These are phyloP conservation scores for Pararge aegeria DNA, from an alignment of 1,140 invertebrate genomes.

Conservation along the genomic window DNA sequence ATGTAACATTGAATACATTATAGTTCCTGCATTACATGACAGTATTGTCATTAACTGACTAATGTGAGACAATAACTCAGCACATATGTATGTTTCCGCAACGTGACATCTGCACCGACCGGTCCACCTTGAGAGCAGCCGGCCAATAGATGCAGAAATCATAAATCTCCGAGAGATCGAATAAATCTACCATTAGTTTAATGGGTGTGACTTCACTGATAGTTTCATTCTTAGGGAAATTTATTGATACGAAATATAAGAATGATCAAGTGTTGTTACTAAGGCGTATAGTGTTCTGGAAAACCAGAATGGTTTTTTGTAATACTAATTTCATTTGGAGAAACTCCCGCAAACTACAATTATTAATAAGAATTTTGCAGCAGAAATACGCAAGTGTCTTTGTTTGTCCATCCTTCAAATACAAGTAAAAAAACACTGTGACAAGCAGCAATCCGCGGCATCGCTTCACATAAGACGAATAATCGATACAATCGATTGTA, in stretches of 20 bases:
- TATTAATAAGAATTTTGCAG: too few species aligned
- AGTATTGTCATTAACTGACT: slow-evolving; percentile 2
- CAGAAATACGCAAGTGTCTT: too few species aligned
- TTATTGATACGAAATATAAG: background rate
- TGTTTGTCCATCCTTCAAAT: too few species aligned
- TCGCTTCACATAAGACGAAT: slow-evolving; percentile 68
- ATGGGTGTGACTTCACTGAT: background rate
- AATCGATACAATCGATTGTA: slow-evolving; percentile 78
- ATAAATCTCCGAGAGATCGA: background rate
- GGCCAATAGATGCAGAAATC: background rate
- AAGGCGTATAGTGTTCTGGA: too few species aligned
- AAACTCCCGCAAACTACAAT: too few species aligned
- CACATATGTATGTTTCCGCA: slow-evolving; percentile 1
- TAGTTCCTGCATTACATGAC: background rate
- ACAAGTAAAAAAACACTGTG: too few species aligned
- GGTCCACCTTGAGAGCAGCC: background rate
- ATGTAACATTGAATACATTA: background rate
- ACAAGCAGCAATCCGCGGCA: slow-evolving; percentile 50
- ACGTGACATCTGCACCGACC: background rate
- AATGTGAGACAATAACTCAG: slow-evolving; percentile 12
- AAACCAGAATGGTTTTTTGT: too few species aligned
- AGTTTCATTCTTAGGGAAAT: background rate
- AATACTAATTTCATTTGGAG: too few species aligned
- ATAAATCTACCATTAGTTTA: slow-evolving; percentile 7
- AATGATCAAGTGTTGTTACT: too few species aligned